Evolutionary conservation across 1,140 invertebrate genomes (phyloP), one percentile per base, ranked within the genome.

Genomic region (Drosophila athabasca): DNA sequence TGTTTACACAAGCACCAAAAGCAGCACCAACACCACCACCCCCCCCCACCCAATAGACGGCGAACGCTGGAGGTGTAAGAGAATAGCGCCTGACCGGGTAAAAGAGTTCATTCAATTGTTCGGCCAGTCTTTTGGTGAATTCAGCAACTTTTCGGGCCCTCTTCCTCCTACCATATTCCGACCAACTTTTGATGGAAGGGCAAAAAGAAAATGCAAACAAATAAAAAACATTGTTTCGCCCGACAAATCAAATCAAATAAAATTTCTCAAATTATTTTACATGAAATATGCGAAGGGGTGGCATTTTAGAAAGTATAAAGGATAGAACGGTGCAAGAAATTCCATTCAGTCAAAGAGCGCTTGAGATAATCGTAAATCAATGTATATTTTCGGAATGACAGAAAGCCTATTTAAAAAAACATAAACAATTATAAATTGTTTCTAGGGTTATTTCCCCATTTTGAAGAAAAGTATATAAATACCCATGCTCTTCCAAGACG

Each of bases 161-260:
- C 44, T 44, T 24, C 9, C 9, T 9, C 13, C 15, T 9, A 35
- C 7, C 8, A 9, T 3, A 9, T 45, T 51, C 49, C 3, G 2
- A 13, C 15, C 72, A 82, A 74, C 69, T 82, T 82, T 82, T 82
- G 74, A 73, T 73, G 79, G 8, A 35, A 35, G 31, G 77, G 60
- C 74, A 49, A 65, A 69, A 66, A 64, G 49, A 76, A 71, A 65
- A 68, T 26, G 22, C 7, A 29, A 43, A 26, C 13, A 48, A 29
- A 9, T 15, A 65, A 39, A 13, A 39, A 26, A 39, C 31, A 69
- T 49, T 26, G 50, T 43, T 44, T 6, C 7, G 48, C 31, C 29
- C 44, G 45, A 11, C 53, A 64, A 83, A 71, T 83, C 55, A 66
- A 78, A 62, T 50, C 35, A 26, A 76, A 79, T 75, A 41, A 67